Conservation (phyloP, 2,113 vertebrate species). For the Isichthys henryi region DNA sequence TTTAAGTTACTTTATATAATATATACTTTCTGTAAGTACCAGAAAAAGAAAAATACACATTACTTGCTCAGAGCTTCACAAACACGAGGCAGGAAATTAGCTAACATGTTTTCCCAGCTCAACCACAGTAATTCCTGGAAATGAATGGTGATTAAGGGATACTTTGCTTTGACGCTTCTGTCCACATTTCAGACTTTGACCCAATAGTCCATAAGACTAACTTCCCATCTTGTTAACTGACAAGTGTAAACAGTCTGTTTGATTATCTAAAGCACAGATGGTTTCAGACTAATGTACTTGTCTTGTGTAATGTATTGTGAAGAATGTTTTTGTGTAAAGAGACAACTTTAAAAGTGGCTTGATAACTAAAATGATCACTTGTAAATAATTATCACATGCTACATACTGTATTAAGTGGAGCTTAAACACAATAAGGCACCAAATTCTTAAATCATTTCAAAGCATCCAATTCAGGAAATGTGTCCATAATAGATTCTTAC, state of each 20-base stretch:
- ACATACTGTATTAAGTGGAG: neutral
- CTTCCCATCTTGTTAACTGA: neutral
- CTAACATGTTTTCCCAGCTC: neutral
- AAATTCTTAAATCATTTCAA: neutral
- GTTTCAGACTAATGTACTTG: neutral
- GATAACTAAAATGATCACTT: neutral
- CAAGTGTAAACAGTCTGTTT: neutral
- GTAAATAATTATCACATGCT: neutral
- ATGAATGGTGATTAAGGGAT: neutral
- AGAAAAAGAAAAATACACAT: neutral
- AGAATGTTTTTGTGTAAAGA: neutral
- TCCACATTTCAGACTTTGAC: neutral
- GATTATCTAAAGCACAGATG: neutral
- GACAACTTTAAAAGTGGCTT: neutral
- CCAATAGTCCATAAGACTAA: neutral
- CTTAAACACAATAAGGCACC: neutral
- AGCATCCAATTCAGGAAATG: neutral
- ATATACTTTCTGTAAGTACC: neutral
- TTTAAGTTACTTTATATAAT: neutral
- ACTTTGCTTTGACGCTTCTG: neutral
- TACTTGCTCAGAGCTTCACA: neutral
- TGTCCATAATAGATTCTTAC: neutral
- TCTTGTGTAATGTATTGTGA: no score
- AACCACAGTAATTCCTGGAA: neutral
- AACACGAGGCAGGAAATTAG: neutral